phyloP scores from a whole-genome alignment of 2,113 vertebrate genomes.

The Pangasianodon hypophthalmus region DNA sequence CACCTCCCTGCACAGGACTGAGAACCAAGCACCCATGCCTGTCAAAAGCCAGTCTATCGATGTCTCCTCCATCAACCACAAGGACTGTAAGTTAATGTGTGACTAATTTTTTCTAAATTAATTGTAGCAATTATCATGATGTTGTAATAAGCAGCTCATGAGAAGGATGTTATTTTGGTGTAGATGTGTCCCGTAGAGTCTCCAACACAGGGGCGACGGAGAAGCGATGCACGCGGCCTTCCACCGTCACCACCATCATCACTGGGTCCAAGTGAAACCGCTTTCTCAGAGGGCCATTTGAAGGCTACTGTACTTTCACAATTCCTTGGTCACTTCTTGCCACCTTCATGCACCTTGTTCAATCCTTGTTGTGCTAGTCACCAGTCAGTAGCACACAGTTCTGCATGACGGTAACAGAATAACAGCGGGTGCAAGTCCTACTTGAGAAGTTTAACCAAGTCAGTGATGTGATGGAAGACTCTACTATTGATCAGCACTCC shows the following conservation, averaged over 20 bases:
- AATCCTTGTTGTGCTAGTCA: slow-evolving; percentile 41
- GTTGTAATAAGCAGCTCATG: slow-evolving; percentile 30
- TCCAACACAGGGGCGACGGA: slow-evolving; percentile 65
- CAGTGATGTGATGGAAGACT: slow-evolving; percentile 6
- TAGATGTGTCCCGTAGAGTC: slow-evolving; percentile 34
- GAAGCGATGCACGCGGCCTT: slow-evolving; percentile 81
- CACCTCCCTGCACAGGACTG: slow-evolving; percentile 67
- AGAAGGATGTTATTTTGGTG: slow-evolving; percentile 34
- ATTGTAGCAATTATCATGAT: slow-evolving; percentile 8
- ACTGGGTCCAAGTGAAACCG: slow-evolving; percentile 90
- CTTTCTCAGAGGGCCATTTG: slow-evolving; percentile 70
- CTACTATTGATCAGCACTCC: background rate
- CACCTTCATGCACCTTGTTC: slow-evolving; percentile 27
- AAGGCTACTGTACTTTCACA: slow-evolving; percentile 59
- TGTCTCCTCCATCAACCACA: slow-evolving; percentile 72
- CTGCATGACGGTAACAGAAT: slow-evolving; percentile 14
- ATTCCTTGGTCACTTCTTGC: background rate
- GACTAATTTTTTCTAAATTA: background rate
- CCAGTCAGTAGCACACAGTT: slow-evolving; percentile 21
- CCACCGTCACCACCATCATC: slow-evolving; percentile 93
- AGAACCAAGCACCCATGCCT: slow-evolving; percentile 69
- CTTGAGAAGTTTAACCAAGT: slow-evolving; percentile 7
- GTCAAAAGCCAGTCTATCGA: slow-evolving; percentile 85
- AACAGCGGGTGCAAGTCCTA: slow-evolving; percentile 1
- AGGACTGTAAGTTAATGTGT: slow-evolving; percentile 84